Conservation (phyloP, 2,888 invertebrate genomes). For the Orthosia gracilis region DNA sequence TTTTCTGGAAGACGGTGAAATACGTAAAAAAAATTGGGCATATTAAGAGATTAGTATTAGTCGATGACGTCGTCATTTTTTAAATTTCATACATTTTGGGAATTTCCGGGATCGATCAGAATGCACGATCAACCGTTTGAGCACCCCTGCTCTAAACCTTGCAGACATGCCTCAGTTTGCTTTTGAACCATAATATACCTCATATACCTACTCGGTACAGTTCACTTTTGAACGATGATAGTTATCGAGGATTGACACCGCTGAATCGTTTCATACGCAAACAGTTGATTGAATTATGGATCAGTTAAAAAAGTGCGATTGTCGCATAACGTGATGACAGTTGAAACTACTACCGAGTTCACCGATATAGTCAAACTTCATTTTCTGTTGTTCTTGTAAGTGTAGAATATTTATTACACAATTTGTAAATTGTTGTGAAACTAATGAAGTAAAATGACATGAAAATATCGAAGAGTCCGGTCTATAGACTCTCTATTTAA, state of each 20-base stretch:
- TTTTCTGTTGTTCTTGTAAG: too few species aligned
- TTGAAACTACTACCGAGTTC: not conserved
- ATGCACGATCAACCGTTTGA: not conserved
- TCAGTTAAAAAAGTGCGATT: slow-evolving; percentile 33
- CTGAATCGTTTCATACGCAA: slow-evolving; percentile 21
- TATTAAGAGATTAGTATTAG: too few species aligned
- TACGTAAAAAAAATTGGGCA: too few species aligned
- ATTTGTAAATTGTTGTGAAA: too few species aligned
- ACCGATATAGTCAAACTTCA: not conserved
- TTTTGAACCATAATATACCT: not conserved
- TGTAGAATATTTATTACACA: too few species aligned
- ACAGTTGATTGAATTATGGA: slow-evolving; percentile 46
- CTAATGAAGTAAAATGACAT: too few species aligned
- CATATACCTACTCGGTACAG: not conserved
- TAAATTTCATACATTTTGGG: not conserved
- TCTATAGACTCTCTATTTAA: too few species aligned
- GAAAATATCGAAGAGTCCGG: too few species aligned
- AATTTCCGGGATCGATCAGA: not conserved
- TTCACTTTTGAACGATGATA: slow-evolving; percentile 19
- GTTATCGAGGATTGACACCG: slow-evolving; percentile 11
- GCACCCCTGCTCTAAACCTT: not conserved
- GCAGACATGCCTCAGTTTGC: not conserved
- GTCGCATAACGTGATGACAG: slow-evolving; percentile 7
- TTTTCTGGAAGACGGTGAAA: slow-evolving; percentile 42
- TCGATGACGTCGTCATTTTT: too few species aligned